Conservation (phyloP, 1,140 invertebrate species). For the Achroia grisella region DNA sequence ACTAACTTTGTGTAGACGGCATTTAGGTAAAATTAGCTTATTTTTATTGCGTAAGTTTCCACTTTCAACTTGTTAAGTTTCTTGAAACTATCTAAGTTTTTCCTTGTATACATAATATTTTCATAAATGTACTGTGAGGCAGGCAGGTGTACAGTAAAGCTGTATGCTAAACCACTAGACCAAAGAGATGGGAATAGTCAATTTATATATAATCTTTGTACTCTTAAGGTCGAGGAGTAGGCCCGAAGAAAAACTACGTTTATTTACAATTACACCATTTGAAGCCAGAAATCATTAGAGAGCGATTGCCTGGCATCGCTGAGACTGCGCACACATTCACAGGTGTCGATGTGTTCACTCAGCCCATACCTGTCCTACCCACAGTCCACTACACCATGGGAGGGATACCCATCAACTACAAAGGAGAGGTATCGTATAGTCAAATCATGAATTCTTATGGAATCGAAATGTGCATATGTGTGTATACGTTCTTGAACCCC, state of each 20-base stretch:
- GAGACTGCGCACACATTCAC: constrained; percentile 99
- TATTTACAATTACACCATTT: constrained; percentile 96
- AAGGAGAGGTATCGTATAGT: constrained; percentile 84
- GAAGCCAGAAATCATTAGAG: constrained; percentile 89
- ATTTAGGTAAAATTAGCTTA: too few relatives aligned
- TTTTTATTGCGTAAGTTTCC: too few relatives aligned
- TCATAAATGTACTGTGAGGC: too few relatives aligned
- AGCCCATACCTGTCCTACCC: constrained; percentile 97
- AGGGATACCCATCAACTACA: constrained; percentile 97
- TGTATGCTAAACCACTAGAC: too few relatives aligned
- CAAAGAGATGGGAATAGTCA: too few relatives aligned
- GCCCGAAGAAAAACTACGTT: constrained; percentile 97
- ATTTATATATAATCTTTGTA: neutral
- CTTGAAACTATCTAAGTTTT: too few relatives aligned
- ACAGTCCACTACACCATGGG: constrained; percentile 99
- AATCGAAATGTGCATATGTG: neutral
- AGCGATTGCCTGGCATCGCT: constrained; percentile 85
- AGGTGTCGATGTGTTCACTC: constrained; percentile 95
- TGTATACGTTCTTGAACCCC: neutral
- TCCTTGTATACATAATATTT: too few relatives aligned
- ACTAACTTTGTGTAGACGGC: too few relatives aligned
- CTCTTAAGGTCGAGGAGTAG: constrained; percentile 83
- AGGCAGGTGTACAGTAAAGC: too few relatives aligned
- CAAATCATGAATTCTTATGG: neutral
- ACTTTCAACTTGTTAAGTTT: too few relatives aligned